These are phyloP conservation scores for Manis javanica DNA, from an alignment of 2,797 vertebrate species.

Conservation along the genomic window DNA sequence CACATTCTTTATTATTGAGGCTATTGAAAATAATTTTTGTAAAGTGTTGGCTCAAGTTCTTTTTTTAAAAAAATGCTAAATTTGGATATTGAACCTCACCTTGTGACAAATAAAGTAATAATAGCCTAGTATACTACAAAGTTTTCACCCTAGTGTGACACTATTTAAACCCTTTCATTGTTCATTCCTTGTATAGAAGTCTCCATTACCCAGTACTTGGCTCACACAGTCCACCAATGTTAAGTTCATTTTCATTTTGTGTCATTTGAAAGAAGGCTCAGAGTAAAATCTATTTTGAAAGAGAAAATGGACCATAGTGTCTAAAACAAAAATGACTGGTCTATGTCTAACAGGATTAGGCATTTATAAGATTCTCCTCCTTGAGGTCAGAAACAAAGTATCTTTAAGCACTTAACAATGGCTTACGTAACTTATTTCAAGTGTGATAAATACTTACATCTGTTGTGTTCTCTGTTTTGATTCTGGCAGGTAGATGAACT, in stretches of 20 bases:
- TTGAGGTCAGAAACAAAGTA: neutral
- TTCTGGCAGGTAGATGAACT: conserved; percentile 95
- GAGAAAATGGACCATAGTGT: neutral
- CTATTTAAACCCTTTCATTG: neutral
- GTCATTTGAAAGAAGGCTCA: neutral
- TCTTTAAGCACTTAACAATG: neutral
- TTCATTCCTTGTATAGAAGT: neutral
- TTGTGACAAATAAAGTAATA: neutral
- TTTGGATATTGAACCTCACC: neutral
- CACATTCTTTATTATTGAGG: neutral
- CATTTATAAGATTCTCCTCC: neutral
- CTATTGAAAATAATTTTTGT: neutral
- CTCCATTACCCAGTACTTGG: neutral
- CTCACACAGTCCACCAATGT: neutral
- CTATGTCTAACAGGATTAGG: neutral
- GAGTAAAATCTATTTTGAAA: neutral
- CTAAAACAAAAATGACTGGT: neutral
- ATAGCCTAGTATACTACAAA: too few relatives aligned
- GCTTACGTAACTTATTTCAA: neutral
- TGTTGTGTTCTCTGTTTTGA: neutral
- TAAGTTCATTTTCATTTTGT: neutral
- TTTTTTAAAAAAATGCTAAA: neutral
- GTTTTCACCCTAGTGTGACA: neutral
- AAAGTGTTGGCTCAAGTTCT: neutral
- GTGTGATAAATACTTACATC: neutral